phyloP scores from a whole-genome alignment of 2,797 vertebrate genomes.

The Acanthornis magna region DNA sequence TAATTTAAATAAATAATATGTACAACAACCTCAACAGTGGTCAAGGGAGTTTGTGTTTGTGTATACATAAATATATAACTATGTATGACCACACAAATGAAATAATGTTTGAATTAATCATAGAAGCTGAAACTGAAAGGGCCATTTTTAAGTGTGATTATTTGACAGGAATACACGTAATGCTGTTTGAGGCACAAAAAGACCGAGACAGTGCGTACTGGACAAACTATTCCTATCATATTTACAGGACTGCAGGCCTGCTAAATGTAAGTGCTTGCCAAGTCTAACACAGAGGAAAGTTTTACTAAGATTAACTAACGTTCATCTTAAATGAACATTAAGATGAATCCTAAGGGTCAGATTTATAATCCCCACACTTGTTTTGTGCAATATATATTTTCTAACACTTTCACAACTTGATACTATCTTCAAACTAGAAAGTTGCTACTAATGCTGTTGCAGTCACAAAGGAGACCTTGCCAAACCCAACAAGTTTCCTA shows the following conservation, averaged over 20 bases:
- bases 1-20: neutral
- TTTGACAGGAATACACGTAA: accelerated
- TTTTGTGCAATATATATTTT: neutral
- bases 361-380: neutral
- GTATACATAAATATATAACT: neutral
- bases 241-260: neutral
- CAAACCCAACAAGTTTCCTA: neutral
- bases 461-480: neutral
- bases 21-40: neutral
- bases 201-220: accelerated
- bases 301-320: neutral
- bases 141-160: neutral
- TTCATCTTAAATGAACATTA: neutral
- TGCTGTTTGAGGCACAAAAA: neutral
- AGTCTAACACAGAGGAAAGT: neutral
- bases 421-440: neutral
- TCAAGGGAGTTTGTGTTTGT: neutral
- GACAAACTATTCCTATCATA: accelerated
- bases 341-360: neutral
- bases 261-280: neutral
- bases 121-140: neutral
- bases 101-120: neutral
- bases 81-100: neutral
- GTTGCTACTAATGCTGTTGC: neutral
- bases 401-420: neutral